Evolutionary conservation across 1,140 invertebrate species (phyloP).

Genomic region (Sycophaga agraensis): DNA sequence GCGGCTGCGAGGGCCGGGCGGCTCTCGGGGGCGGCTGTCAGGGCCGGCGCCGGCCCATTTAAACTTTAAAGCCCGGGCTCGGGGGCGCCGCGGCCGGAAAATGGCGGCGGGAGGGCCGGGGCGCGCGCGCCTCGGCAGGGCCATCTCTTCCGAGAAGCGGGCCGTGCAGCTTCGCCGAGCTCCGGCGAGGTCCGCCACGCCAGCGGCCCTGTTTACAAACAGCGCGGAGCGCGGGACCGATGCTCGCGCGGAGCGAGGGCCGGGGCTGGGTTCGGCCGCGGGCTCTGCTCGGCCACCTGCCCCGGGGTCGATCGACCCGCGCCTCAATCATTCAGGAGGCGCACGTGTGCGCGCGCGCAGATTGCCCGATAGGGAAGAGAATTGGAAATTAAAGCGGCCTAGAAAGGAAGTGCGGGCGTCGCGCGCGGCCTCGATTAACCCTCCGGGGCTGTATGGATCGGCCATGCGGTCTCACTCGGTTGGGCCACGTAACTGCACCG

Average conservation of each 20-base stretch:
- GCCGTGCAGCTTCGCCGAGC: neutral
- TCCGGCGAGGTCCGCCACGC: no score
- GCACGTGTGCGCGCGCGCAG: no score
- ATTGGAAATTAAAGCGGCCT: slow-evolving; percentile 31
- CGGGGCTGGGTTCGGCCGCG: no score
- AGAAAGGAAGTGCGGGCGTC: no score
- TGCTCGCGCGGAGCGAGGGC: neutral
- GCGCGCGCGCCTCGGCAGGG: neutral
- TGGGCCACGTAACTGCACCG: slow-evolving; percentile 52
- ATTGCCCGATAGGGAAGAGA: no score
- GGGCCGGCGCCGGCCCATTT: neutral
- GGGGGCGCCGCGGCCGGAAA: neutral
- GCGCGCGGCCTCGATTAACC: no score
- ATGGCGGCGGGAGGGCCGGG: neutral
- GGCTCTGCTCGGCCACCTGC: no score
- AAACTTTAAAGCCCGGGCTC: neutral
- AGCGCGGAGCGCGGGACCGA: neutral
- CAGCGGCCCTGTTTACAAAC: slow-evolving; percentile 19
- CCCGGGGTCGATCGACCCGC: no score
- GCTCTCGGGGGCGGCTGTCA: neutral
- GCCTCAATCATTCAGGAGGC: no score
- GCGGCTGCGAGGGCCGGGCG: neutral
- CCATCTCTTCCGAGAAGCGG: slow-evolving; percentile 7
- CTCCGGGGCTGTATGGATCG: neutral
- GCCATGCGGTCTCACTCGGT: slow-evolving; percentile 52